Evolutionary conservation across 2,797 vertebrate species (phyloP).

Genomic region (Syncerus caffer): DNA sequence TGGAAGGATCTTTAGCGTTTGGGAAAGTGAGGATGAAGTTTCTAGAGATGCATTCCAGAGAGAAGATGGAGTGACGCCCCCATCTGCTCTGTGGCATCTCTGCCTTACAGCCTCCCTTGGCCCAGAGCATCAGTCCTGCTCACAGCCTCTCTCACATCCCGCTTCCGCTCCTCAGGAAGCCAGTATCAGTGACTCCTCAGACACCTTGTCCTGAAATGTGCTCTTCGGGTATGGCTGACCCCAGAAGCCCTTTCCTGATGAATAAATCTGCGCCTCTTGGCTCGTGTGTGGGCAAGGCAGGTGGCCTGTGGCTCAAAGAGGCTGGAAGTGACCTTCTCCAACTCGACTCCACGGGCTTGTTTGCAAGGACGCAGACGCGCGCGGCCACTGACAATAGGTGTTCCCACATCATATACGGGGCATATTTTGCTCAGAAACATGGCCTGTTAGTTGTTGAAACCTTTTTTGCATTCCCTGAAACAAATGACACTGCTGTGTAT

Average conservation of each 20-base stretch:
- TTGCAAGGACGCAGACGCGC: slow-evolving; percentile 77
- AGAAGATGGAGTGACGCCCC: neutral
- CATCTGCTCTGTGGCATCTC: neutral
- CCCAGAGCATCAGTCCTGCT: accelerated
- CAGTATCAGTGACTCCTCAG: neutral
- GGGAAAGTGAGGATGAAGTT: too few species aligned
- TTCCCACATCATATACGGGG: slow-evolving; percentile 75
- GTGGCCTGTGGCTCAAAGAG: slow-evolving; percentile 46
- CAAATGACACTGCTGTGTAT: slow-evolving; percentile 83
- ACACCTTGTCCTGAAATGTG: neutral
- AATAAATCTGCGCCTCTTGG: neutral
- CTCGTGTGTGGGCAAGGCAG: slow-evolving; percentile 57
- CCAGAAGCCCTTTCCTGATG: neutral
- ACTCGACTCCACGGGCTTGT: slow-evolving; percentile 59
- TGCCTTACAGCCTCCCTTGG: neutral
- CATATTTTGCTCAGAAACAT: slow-evolving; percentile 89
- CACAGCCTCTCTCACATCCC: accelerated
- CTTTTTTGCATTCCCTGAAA: slow-evolving; percentile 85
- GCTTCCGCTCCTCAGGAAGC: neutral
- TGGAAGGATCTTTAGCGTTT: neutral
- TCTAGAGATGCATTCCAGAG: neutral
- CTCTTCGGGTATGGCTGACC: neutral
- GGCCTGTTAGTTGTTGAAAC: slow-evolving; percentile 88
- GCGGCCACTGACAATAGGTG: slow-evolving; percentile 76
- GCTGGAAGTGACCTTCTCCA: slow-evolving; percentile 76